Conservation (phyloP, 2,797 vertebrate genomes). For the Bovichtus diacanthus region DNA sequence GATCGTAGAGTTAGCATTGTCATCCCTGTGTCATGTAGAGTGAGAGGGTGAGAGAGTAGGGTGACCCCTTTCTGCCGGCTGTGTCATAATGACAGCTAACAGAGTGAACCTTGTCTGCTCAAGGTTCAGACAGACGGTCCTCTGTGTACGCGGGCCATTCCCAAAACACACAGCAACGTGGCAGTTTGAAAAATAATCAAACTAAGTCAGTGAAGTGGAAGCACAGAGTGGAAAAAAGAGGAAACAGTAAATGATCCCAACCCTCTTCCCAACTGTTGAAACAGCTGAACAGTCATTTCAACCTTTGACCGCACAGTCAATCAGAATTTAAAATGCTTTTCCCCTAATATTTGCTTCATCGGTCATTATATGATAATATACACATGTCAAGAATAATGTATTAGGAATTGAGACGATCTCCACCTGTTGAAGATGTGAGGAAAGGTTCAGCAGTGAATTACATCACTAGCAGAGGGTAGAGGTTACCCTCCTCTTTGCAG, state of each 20-base stretch:
- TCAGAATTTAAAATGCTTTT: not conserved
- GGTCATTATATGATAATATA: not conserved
- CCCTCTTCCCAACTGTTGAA: not conserved
- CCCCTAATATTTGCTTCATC: not conserved
- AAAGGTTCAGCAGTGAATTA: constrained; percentile 5
- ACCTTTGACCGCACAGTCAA: constrained; percentile 3
- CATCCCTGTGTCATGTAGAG: constrained; percentile 36
- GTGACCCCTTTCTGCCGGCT: constrained; percentile 35
- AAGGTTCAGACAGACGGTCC: constrained; percentile 64
- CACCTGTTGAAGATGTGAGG: not conserved
- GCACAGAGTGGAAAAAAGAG: constrained; percentile 18
- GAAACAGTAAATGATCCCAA: not conserved
- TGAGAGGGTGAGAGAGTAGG: constrained; percentile 16
- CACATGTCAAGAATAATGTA: not conserved
- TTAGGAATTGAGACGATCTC: not conserved
- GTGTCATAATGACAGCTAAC: constrained; percentile 54
- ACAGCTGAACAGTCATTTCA: constrained; percentile 17
- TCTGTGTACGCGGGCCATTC: constrained; percentile 49
- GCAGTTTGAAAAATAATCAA: constrained; percentile 73
- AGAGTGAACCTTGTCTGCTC: constrained; percentile 57
- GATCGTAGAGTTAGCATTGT: constrained; percentile 13
- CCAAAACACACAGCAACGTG: constrained; percentile 69
- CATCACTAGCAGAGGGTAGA: constrained; percentile 6
- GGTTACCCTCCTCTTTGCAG: constrained; percentile 31
- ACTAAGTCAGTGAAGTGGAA: constrained; percentile 20